Percentiles rank a stretch among this genome's conserved stretches.
Conservation (phyloP, 2,113 vertebrate species). For the Phrynosoma platyrhinos region DNA sequence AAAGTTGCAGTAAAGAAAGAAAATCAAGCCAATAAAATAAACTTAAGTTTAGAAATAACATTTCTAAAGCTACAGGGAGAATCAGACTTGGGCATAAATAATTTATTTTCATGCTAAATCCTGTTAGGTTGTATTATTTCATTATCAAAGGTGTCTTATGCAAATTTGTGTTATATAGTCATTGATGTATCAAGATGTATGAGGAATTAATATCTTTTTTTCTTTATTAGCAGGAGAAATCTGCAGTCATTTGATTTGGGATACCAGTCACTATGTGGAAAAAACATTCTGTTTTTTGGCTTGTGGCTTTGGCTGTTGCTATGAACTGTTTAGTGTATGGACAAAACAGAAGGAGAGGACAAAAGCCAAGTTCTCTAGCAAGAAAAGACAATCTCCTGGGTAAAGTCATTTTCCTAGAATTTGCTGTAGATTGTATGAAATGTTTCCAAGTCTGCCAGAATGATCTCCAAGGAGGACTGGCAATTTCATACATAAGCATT, state of each 20-base stretch:
- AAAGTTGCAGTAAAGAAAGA: neutral
- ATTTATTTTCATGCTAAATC: neutral
- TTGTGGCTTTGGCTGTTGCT: conserved; percentile 74
- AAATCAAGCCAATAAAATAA: neutral
- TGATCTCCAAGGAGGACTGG: conserved; percentile 19
- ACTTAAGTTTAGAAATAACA: neutral
- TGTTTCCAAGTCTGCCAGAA: conserved; percentile 24
- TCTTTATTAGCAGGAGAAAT: conserved; percentile 54
- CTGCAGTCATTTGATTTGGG: conserved; percentile 52
- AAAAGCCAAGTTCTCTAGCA: conserved; percentile 67
- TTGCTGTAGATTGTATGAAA: conserved; percentile 27
- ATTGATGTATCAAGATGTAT: conserved; percentile 15
- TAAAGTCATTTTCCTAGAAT: conserved; percentile 66
- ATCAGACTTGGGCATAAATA: neutral
- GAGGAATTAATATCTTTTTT: neutral
- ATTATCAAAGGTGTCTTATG: neutral
- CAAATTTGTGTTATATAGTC: neutral
- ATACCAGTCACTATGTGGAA: conserved; percentile 77
- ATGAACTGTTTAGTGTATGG: conserved; percentile 59
- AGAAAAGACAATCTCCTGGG: conserved; percentile 72
- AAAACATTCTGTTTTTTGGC: conserved; percentile 63
- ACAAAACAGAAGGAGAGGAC: conserved; percentile 77
- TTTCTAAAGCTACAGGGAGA: neutral
- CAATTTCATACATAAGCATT: neutral
- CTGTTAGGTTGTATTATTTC: neutral